A percentile compares a stretch with the other conserved stretches of the same genome.
Conservation (phyloP, 2,888 invertebrate species). For the Brachyptera risi region DNA sequence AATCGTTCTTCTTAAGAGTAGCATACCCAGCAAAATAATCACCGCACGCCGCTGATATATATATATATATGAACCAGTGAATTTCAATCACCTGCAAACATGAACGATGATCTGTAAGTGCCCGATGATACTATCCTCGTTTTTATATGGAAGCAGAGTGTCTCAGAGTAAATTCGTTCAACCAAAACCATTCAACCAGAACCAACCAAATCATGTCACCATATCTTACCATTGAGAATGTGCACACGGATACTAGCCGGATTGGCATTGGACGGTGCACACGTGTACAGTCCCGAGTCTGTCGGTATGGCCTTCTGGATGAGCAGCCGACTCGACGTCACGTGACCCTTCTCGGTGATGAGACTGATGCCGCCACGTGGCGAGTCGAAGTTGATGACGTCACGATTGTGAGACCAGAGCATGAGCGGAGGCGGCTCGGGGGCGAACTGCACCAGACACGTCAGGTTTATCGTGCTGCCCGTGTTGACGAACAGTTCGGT, state of each 20-base stretch:
- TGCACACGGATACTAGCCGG: slow-evolving; percentile 75
- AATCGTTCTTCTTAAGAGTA: too few species aligned
- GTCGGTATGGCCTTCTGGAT: slow-evolving; percentile 75
- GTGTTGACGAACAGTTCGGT: slow-evolving; percentile 80
- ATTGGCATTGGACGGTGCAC: slow-evolving; percentile 79
- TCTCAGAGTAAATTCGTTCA: too few species aligned
- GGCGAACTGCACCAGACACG: slow-evolving; percentile 77
- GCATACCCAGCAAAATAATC: too few species aligned
- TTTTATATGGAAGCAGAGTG: too few species aligned
- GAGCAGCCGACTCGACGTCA: slow-evolving; percentile 76
- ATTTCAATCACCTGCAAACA: too few species aligned
- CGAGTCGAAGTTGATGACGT: slow-evolving; percentile 84
- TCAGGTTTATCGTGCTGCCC: slow-evolving; percentile 84
- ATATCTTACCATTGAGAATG: slow-evolving; percentile 72
- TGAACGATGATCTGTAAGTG: too few species aligned
- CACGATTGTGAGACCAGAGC: slow-evolving; percentile 75
- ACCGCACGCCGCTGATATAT: too few species aligned
- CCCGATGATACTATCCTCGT: too few species aligned
- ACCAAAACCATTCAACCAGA: too few species aligned
- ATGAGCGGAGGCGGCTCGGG: slow-evolving; percentile 81
- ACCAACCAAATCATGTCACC: too few species aligned
- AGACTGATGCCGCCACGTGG: slow-evolving; percentile 83
- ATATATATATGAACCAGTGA: too few species aligned
- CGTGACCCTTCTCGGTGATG: slow-evolving; percentile 79
- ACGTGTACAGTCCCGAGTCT: slow-evolving; percentile 80